A percentile compares a stretch with the other conserved stretches of the same genome.
Conservation (phyloP, 2,888 invertebrate genomes). For the Coelinius sp. region DNA sequence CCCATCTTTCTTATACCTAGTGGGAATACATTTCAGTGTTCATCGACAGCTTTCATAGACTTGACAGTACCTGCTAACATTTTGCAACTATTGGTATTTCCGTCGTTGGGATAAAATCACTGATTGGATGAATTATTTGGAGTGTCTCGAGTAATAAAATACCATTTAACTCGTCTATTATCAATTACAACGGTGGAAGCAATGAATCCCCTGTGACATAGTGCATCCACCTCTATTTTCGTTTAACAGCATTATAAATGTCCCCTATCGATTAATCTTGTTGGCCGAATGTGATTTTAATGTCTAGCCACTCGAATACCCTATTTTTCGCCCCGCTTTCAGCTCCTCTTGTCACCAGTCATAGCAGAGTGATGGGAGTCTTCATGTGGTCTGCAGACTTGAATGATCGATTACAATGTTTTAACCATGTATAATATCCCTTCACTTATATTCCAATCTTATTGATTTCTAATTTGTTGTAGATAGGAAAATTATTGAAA, state of each 20-base stretch:
- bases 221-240: conserved; percentile 27
- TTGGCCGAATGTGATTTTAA: conserved; percentile 47
- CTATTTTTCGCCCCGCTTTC: background rate
- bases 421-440: background rate
- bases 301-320: conserved; percentile 9
- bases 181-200: conserved; percentile 31
- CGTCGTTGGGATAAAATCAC: background rate
- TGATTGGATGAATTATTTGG: background rate
- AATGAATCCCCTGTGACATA: conserved; percentile 14
- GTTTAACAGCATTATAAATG: conserved; percentile 50
- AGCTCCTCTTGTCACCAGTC: background rate
- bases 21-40: background rate
- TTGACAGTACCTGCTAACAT: background rate
- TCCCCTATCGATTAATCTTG: conserved; percentile 52
- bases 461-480: background rate
- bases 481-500: background rate
- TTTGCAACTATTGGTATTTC: background rate
- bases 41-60: background rate
- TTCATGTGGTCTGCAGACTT: background rate
- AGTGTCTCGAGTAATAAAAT: conserved; percentile 34
- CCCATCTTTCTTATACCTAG: background rate
- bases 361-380: conserved; percentile 10
- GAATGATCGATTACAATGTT: background rate
- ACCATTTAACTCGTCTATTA: conserved; percentile 37
- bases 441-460: background rate